Base-by-base conservation (phyloP, 2,888 invertebrate genomes). In the Netelia virgata region DNA sequence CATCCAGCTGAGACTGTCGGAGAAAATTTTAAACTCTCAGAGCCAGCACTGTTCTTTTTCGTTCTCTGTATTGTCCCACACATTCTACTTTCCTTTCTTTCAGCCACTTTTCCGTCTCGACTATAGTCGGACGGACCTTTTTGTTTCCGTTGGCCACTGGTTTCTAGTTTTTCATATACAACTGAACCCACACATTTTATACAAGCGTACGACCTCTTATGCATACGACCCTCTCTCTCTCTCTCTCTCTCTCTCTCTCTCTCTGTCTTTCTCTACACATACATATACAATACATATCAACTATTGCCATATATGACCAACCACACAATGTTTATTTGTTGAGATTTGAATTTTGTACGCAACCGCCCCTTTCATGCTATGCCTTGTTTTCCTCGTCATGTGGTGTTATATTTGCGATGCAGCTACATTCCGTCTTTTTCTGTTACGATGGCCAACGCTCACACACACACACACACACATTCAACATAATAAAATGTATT, bases 401-500 rank as follows among this genome's bases (percentile, higher is more conserved):
- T 63, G 41, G 36, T 23, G 53, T 64, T 72, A 23, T 78, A 64
- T 72, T 78, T 72, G 23, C 63, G 53, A 50, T 63, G 14, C 53
- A 20, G 63, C 6, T 6, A 36, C 64, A 16, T 69, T 14, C 23
- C 72, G 8, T 59, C 18, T 18, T 41, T 78, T 72, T 70, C 36
- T 41, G 53, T 64, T 41, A 53, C 68, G 6, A 28, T 5, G 16
- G 14, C 28, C 20, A 43, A 41, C 1, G 16, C 63, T 28, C 61
- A 11, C n/a, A n/a, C n/a, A n/a, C 14, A 23, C 47, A 28, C 61
- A 14, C 76, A 69, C 53, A 66, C 74, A 28, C 43, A 18, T 82
- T 76, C 72, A 50, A 79, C 77, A 84, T 85, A 86, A 88, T 89
- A 87, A 89, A 88, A 88, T 84, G 78, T 74, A 79, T 78, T 78